Evolutionary conservation across 2,888 invertebrate genomes (phyloP).

Genomic region (Drosophila lacicola): DNA sequence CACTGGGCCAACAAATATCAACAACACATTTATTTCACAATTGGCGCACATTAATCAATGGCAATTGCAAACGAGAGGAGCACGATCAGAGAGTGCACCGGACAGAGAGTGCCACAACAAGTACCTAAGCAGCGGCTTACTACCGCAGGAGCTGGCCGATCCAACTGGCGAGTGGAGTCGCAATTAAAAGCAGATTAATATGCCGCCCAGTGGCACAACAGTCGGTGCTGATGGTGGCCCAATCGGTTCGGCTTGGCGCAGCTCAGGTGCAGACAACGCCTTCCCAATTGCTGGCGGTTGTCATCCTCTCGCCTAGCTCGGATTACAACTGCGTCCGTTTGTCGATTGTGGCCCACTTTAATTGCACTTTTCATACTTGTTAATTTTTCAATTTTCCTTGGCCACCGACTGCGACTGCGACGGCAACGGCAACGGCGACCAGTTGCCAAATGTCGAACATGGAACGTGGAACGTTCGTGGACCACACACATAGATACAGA

Average conservation of each 20-base stretch:
- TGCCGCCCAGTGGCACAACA: slow-evolving; percentile 63
- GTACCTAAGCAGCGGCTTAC: slow-evolving; percentile 48
- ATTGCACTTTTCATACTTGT: slow-evolving; percentile 84
- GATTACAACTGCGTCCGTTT: slow-evolving; percentile 51
- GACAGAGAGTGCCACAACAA: slow-evolving; percentile 58
- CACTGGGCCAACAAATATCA: slow-evolving; percentile 54
- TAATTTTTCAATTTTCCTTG: slow-evolving; percentile 83
- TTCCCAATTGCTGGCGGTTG: slow-evolving; percentile 40
- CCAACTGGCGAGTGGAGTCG: slow-evolving; percentile 53
- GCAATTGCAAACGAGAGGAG: slow-evolving; percentile 39
- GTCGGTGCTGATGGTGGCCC: slow-evolving; percentile 5
- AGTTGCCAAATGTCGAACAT: slow-evolving; percentile 75
- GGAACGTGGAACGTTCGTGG: slow-evolving; percentile 51
- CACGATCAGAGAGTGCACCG: not conserved
- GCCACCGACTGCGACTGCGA: slow-evolving; percentile 61
- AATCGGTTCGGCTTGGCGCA: slow-evolving; percentile 14
- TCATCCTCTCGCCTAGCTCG: slow-evolving; percentile 61
- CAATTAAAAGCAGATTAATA: slow-evolving; percentile 84
- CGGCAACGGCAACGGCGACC: slow-evolving; percentile 35
- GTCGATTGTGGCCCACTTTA: slow-evolving; percentile 71
- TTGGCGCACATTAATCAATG: slow-evolving; percentile 79
- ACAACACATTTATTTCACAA: slow-evolving; percentile 81
- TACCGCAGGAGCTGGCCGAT: slow-evolving; percentile 13
- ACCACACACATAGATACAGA: slow-evolving; percentile 62
- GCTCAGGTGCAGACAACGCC: slow-evolving; percentile 54